Evolutionary conservation across 2,113 vertebrate genomes (phyloP), one percentile per base, ranked within the genome.

Genomic region (Podilymbus podiceps): DNA sequence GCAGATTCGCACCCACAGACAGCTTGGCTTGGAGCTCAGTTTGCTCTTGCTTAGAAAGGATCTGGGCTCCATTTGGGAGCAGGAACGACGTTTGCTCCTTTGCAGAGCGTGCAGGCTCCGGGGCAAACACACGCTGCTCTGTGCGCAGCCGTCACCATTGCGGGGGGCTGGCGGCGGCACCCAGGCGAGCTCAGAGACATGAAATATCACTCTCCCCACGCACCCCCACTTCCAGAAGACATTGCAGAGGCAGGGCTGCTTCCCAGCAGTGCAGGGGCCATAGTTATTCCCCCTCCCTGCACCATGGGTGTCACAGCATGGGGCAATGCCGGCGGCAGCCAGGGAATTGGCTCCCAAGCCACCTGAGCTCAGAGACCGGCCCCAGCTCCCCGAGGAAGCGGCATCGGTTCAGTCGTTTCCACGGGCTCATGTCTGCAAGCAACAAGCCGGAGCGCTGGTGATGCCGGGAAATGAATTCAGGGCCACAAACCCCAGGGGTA

Each of bases 61-160:
- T 20, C 64, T 81, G 60, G 42, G 88, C 74, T 91, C 42, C 52
- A 62, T 88, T 53, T 88, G 73, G 50, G 88, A 82, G 69, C 82
- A 58, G 78, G 62, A 88, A 73, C 0, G 2, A 28, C 33, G 10
- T 74, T 49, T 24, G 21, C 15, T 35, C 40, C 50, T 66, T 47
- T 23, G 42, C 71, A 12, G 49, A 52, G 35, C 2, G 4, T 5
- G 15, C 2, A 3, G 44, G 15, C 35, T 53, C 25, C 59, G 24
- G 33, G 58, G 47, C 30, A 68, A 17, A 55, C 38, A 9, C 6
- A 17, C 9, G 0, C 33, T 66, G 53, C 4, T n/a, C n/a, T n/a
- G 1, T 2, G 2, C 4, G 3, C 31, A 12, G 42, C 12, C 11
- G 0, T 12, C 42, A 30, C 76, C 62, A 14, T 35, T 8, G 2